Evolutionary conservation across 2,888 invertebrate species (phyloP), one percentile per base, ranked within the genome.

Genomic region (Agonum fuliginosum): DNA sequence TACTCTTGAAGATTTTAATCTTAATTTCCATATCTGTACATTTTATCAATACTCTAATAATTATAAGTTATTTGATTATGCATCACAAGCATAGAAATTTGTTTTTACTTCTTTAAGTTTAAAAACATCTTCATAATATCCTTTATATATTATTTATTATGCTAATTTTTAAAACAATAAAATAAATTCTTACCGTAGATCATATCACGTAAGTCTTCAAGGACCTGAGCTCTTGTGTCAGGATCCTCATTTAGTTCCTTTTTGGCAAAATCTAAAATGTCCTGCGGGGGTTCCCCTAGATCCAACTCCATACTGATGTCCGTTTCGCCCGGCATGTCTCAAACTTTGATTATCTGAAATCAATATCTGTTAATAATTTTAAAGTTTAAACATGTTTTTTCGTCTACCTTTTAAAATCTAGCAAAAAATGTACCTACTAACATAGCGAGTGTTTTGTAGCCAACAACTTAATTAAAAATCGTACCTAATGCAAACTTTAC

Each of bases 71-170:
- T n/a, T n/a, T n/a, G n/a, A n/a, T n/a, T n/a, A n/a, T n/a, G n/a
- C n/a, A n/a, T n/a, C n/a, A n/a, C n/a, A n/a, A n/a, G n/a, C n/a
- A n/a, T n/a, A n/a, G n/a, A n/a, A n/a, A n/a, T n/a, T n/a, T n/a
- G n/a, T 89, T 81, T 94, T 90, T 1, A 93, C 93, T 80, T 95
- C 90, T 78, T 95, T 87, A 84, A 95, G 95, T 84, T 92, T 90
- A 67, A 93, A 87, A 75, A 95, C 87, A 84, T 91, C 95, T 19
- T 90, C 91, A 83, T 95, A 94, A 85, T 95, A 95, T 87, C 91
- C 93, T 77, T 94, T 89, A 81, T 93, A 91, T 2, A 93, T 94
- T 67, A 88, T 89, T 84, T 92, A 94, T 83, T 93, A 93, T 34
- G 94, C 94, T 79, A 91, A 91, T 84, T 93, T 95, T 94, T 87